Conservation (phyloP, 2,113 vertebrate species). For the Protobothrops flavoviridis region DNA sequence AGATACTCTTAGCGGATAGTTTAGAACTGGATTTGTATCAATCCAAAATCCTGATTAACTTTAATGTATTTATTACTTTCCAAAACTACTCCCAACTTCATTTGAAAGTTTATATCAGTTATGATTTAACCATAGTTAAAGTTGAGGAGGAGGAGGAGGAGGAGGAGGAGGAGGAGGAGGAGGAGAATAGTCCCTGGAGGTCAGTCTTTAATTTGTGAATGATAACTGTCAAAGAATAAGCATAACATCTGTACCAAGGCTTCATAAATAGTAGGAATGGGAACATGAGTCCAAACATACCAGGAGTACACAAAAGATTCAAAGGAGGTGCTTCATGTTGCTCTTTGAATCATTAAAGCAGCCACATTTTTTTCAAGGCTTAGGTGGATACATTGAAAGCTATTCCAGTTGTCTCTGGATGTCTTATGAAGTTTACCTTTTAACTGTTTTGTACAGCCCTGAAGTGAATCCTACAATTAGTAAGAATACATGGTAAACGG, state of each 20-base stretch:
- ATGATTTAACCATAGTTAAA: not conserved
- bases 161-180: not conserved
- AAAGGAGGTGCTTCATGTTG: not conserved
- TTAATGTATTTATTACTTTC: not conserved
- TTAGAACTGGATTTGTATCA: not conserved
- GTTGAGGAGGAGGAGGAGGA: not conserved
- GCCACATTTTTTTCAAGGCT: not conserved
- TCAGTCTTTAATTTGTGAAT: not conserved
- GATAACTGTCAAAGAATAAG: not conserved
- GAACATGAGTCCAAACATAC: not conserved
- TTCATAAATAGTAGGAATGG: not conserved
- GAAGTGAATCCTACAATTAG: not conserved
- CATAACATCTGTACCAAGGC: too few species aligned
- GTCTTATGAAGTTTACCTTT: not conserved
- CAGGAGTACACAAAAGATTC: not conserved
- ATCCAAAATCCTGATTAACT: not conserved
- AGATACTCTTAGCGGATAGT: not conserved
- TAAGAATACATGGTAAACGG: not conserved
- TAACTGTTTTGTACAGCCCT: not conserved
- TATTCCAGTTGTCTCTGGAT: not conserved
- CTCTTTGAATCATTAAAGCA: not conserved
- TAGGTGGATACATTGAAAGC: not conserved
- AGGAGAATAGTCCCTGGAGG: not conserved
- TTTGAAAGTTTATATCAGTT: not conserved
- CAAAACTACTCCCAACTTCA: not conserved